phyloP scores from a whole-genome alignment of 2,113 vertebrate genomes.

The Malurus alboscapulatus region DNA sequence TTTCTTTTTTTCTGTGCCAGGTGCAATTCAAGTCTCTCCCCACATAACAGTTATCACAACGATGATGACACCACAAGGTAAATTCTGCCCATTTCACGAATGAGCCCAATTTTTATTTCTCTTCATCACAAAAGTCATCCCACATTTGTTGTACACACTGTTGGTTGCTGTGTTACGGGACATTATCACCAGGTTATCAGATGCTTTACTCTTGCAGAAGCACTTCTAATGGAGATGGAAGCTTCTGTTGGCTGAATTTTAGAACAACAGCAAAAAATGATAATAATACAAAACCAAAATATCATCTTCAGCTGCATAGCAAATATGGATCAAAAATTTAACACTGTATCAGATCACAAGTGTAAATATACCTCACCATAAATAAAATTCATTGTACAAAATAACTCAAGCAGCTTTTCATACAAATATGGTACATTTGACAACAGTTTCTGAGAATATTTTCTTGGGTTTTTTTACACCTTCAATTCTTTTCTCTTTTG shows the following conservation, averaged over 20 bases:
- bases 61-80: background rate
- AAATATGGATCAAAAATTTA: slow-evolving; percentile 76
- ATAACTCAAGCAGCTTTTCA: slow-evolving; percentile 76
- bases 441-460: slow-evolving; percentile 55
- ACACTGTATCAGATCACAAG: slow-evolving; percentile 77
- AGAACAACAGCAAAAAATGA: slow-evolving; percentile 65
- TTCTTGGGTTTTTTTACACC: slow-evolving; percentile 64
- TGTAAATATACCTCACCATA: slow-evolving; percentile 80
- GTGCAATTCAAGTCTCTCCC: background rate
- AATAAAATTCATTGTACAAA: slow-evolving; percentile 83
- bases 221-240: slow-evolving; percentile 76
- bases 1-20: background rate
- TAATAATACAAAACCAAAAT: slow-evolving; percentile 75
- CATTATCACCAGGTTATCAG: slow-evolving; percentile 56
- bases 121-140: slow-evolving; percentile 65
- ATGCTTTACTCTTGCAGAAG: slow-evolving; percentile 72
- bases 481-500: slow-evolving; percentile 43
- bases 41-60: background rate
- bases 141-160: slow-evolving; percentile 56
- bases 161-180: slow-evolving; percentile 60
- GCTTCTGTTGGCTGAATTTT: slow-evolving; percentile 68
- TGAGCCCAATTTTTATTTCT: slow-evolving; percentile 61
- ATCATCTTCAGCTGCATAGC: slow-evolving; percentile 76
- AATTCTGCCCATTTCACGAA: slow-evolving; percentile 48
- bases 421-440: slow-evolving; percentile 83